Conservation (phyloP, 2,797 vertebrate species). For the Hoplostethus atlanticus region DNA sequence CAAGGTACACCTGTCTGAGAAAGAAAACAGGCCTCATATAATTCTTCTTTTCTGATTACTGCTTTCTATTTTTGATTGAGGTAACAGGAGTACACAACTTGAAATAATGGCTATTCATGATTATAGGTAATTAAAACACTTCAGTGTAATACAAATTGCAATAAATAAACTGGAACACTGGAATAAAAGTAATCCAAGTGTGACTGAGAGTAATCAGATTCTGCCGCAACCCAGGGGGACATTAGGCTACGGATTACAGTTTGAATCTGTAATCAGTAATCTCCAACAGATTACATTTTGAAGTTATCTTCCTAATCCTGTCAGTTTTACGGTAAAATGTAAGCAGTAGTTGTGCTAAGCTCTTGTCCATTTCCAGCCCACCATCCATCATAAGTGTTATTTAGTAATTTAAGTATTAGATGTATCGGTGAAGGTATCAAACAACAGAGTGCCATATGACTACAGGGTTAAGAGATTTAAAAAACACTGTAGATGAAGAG, state of each 20-base stretch:
- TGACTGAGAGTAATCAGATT: too few relatives aligned
- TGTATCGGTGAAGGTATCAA: slow-evolving; percentile 9
- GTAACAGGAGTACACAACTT: neutral
- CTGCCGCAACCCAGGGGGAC: neutral
- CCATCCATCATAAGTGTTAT: neutral
- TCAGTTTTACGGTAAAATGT: neutral
- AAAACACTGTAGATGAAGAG: neutral
- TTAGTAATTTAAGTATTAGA: slow-evolving; percentile 5
- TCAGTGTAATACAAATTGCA: neutral
- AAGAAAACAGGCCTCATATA: too few relatives aligned
- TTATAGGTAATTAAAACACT: neutral
- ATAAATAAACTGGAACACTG: too few relatives aligned
- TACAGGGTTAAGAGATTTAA: slow-evolving; percentile 5
- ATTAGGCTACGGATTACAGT: slow-evolving; percentile 3
- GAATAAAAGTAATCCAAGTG: neutral
- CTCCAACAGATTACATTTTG: slow-evolving; percentile 12
- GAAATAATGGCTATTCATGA: neutral
- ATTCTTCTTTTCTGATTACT: slow-evolving; percentile 17
- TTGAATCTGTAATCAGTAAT: slow-evolving; percentile 19
- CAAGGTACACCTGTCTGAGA: too few relatives aligned
- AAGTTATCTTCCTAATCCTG: slow-evolving; percentile 8
- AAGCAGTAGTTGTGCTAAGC: slow-evolving; percentile 5
- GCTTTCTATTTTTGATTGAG: slow-evolving; percentile 20
- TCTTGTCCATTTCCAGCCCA: slow-evolving; percentile 15
- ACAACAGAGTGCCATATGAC: neutral